Evolutionary conservation across 2,888 invertebrate genomes (phyloP), one percentile per base, ranked within the genome.

Genomic region (Prostheceraeus crozeri): DNA sequence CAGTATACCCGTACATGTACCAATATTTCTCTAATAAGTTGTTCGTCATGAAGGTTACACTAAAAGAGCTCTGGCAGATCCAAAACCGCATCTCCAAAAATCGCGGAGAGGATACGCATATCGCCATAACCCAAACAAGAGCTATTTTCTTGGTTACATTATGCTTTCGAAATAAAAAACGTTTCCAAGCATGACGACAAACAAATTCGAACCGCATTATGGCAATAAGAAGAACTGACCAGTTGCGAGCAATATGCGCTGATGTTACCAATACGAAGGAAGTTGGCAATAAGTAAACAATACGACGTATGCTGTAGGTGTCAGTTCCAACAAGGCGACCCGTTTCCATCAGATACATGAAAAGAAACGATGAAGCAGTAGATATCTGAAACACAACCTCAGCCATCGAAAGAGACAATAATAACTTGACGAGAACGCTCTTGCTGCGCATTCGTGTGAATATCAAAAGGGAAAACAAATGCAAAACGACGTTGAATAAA

Each of bases 181-280:
- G 45, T 14, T 40, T 4, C 4, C 8, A 6, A 14, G 14, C n/a
- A 4, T 6, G n/a, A 8, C 45, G n/a, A 53, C 55, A 55, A 10
- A 55, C 35, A 31, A 35, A 40, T 46, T 55, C 55, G 19, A 40
- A 55, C 2, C 55, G 35, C 55, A 55, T 55, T 6, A 55, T 35
- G 11, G 55, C 55, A 3, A 55, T 55, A 14, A 55, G 19, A 3
- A 55, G 33, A 23, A 55, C 25, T n/a, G 21, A 40, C 16, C 14
- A 55, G 35, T 55, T 55, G 23, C 55, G 3, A 6, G 55, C 33
- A 19, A 55, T 55, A 25, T 55, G 55, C 10, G 36, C 33, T 23
- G 35, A 33, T 48, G 55, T 55, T 2, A 33, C 55, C 2, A 35
- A 23, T 16, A 35, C 23, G 3, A 55, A 23, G 11, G 33, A 33